A percentile compares a stretch with the other conserved stretches of the same genome.
phyloP scores from a whole-genome alignment of 2,797 vertebrate species.

The Argya squamiceps region DNA sequence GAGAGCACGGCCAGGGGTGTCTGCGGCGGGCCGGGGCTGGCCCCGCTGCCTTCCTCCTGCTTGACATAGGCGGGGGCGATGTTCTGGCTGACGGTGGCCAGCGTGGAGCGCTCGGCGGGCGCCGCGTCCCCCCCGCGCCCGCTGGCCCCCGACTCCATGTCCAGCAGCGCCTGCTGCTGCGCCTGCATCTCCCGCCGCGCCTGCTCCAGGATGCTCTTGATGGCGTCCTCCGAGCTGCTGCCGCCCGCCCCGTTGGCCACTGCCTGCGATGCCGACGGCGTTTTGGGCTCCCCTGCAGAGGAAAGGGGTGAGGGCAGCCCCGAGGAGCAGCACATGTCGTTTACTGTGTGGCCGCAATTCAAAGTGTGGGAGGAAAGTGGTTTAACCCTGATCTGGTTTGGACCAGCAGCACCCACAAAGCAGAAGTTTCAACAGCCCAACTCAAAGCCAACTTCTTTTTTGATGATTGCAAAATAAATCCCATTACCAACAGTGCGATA shows the following conservation, averaged over 20 bases:
- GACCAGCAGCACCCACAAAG: neutral
- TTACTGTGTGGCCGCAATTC: fast-evolving
- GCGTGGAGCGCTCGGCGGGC: slow-evolving; percentile 55
- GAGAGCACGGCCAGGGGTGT: slow-evolving; percentile 88
- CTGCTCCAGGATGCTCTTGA: slow-evolving; percentile 94
- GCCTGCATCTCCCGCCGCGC: slow-evolving; percentile 93
- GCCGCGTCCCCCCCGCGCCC: slow-evolving; percentile 54
- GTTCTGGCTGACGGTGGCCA: slow-evolving; percentile 69
- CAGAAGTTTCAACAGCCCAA: neutral
- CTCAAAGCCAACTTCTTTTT: neutral
- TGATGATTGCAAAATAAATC: slow-evolving; percentile 9
- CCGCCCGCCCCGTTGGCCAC: slow-evolving; percentile 66
- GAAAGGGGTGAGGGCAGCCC: neutral
- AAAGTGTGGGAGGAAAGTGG: neutral
- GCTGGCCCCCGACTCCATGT: slow-evolving; percentile 85
- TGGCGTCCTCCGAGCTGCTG: slow-evolving; percentile 86
- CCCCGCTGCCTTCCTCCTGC: slow-evolving; percentile 85
- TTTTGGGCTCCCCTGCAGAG: slow-evolving; percentile 84
- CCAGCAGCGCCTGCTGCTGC: slow-evolving; percentile 90
- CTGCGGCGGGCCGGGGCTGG: slow-evolving; percentile 77
- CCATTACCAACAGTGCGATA: neutral
- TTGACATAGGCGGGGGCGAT: slow-evolving; percentile 83
- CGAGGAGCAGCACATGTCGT: fast-evolving
- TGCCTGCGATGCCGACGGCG: slow-evolving; percentile 62
- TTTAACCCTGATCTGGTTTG: fast-evolving